Evolutionary conservation across 2,888 invertebrate genomes (phyloP), one percentile per base, ranked within the genome.

Genomic region (Linnaemya tessellans): DNA sequence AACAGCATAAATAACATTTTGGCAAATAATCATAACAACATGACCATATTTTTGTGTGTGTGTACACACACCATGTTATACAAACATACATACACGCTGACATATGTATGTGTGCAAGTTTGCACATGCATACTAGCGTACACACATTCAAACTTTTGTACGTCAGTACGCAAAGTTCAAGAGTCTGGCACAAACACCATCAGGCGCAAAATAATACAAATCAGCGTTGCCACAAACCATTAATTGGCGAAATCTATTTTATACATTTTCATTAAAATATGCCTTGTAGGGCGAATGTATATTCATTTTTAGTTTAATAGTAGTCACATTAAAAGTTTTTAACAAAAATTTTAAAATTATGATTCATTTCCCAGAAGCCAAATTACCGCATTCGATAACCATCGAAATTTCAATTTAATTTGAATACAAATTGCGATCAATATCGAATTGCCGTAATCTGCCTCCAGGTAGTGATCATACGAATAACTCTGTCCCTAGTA

Each of bases 21-120:
- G 65, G 82, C 77, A 78, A 83, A 78, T 67, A 83, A 60, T 78
- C 58, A 71, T 58, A 71, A 83, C 65, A 83, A 78, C 65, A 83
- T 73, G 71, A 71, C 77, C 77, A 83, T 75, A 78, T 73, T 64
- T 51, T 30, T 0, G n/a, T n/a, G n/a, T n/a, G n/a, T 67, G 35
- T 54, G 15, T 49, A 51, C 18, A 77, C 18, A 77, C 7, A 49
- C 30, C 38, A 30, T 18, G 13, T 51, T 35, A 51, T 41, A 51
- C 13, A 54, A 1, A 38, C n/a, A 11, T 15, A 30, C 30, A 22
- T 20, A 58, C 35, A 30, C 10, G 25, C 35, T 1, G n/a, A 56
- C 22, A 58, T 38, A 9, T 38, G 38, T 38, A 38, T 41, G 41
- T 11, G 11, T 41, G 11, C 11, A 41, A 41, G 11, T 13, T 41